Percentiles rank a stretch among this genome's conserved stretches.
phyloP scores from a whole-genome alignment of 2,888 invertebrate genomes.

The Drosophila ustulata region DNA sequence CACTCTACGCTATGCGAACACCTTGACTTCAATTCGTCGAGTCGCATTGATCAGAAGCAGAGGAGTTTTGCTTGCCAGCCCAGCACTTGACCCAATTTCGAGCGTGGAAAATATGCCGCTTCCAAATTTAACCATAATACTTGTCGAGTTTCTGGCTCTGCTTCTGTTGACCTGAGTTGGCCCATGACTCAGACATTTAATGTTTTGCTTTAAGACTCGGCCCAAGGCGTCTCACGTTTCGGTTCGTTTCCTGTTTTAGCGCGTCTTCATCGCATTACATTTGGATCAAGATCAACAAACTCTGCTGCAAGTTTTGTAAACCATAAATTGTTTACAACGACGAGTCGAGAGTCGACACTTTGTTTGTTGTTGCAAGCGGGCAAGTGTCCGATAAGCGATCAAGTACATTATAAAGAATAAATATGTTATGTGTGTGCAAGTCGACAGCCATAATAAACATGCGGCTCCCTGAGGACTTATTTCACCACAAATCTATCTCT shows the following conservation, averaged over 20 bases:
- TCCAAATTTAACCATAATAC: slow-evolving; percentile 45
- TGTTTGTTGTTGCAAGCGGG: slow-evolving; percentile 30
- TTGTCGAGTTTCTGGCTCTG: slow-evolving; percentile 11
- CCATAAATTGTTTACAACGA: slow-evolving; percentile 44
- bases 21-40: slow-evolving; percentile 75
- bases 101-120: slow-evolving; percentile 49
- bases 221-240: slow-evolving; percentile 58
- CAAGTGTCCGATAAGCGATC: slow-evolving; percentile 66
- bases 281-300: slow-evolving; percentile 67
- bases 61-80: slow-evolving; percentile 41
- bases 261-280: not conserved
- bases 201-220: slow-evolving; percentile 15
- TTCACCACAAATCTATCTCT: slow-evolving; percentile 24
- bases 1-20: slow-evolving; percentile 36
- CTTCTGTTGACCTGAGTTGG: slow-evolving; percentile 24
- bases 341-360: not conserved
- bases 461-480: slow-evolving; percentile 31
- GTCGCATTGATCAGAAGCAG: slow-evolving; percentile 22
- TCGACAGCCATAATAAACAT: slow-evolving; percentile 44
- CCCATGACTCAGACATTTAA: slow-evolving; percentile 35
- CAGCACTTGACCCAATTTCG: slow-evolving; percentile 66
- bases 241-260: slow-evolving; percentile 45
- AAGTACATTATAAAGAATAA: slow-evolving; percentile 12
- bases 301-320: slow-evolving; percentile 38
- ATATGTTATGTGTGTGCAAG: slow-evolving; percentile 16